Evolutionary conservation across 2,797 vertebrate species (phyloP).

Genomic region (Petrocephalus schoutedeni): DNA sequence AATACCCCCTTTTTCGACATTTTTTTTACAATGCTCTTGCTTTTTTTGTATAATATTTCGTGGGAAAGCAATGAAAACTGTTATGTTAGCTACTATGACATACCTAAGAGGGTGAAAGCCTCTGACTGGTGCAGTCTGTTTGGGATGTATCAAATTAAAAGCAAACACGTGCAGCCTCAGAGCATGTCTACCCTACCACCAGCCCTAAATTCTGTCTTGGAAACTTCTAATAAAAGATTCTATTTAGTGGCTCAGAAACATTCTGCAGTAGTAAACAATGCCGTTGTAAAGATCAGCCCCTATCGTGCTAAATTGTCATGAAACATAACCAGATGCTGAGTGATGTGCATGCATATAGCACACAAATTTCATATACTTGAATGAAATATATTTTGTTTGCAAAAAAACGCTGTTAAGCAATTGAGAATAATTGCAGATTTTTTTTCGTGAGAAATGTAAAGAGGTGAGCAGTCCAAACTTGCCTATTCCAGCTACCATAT

Average conservation of each 20-base stretch:
- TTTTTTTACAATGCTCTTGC: neutral
- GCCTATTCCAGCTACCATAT: constrained; percentile 17
- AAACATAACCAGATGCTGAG: constrained; percentile 23
- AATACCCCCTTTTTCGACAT: neutral
- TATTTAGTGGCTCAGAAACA: constrained; percentile 19
- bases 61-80: neutral
- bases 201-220: constrained; percentile 17
- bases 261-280: constrained; percentile 29
- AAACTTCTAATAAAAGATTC: constrained; percentile 25
- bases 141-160: constrained; percentile 17
- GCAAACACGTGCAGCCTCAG: neutral
- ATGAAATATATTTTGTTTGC: neutral
- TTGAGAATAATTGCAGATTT: neutral
- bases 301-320: constrained; percentile 29
- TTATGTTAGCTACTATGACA: neutral
- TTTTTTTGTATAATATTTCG: neutral
- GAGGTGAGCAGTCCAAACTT: neutral
- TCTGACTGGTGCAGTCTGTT: constrained; percentile 2
- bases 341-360: constrained; percentile 11
- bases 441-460: neutral
- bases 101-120: neutral
- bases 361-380: neutral
- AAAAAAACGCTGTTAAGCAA: constrained; percentile 3
- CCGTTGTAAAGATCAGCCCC: constrained; percentile 23
- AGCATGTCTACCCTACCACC: neutral